These are phyloP conservation scores for Sciurus carolinensis DNA, from an alignment of 2,797 vertebrate species.

Conservation along the genomic window DNA sequence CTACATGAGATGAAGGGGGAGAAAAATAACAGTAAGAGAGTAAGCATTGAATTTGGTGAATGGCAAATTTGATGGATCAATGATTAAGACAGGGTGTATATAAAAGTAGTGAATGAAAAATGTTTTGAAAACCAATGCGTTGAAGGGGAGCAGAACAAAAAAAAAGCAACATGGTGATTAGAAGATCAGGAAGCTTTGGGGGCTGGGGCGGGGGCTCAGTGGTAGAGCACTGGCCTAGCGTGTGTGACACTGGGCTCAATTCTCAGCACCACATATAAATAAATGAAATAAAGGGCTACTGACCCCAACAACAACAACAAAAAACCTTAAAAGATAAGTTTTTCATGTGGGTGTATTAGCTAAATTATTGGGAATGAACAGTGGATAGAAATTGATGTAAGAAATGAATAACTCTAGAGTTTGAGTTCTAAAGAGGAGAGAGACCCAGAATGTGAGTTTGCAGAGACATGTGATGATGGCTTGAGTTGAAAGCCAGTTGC, in stretches of 20 bases:
- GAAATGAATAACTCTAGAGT: background rate
- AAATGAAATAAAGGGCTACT: too few species aligned
- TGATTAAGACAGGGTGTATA: too few species aligned
- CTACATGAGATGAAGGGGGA: background rate
- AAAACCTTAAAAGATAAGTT: too few species aligned
- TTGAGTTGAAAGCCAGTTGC: background rate
- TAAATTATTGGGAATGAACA: too few species aligned
- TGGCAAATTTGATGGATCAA: too few species aligned
- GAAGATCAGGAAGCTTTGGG: background rate
- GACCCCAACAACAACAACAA: too few species aligned
- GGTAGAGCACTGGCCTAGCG: too few species aligned
- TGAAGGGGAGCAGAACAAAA: background rate
- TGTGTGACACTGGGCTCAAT: too few species aligned
- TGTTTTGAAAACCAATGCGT: background rate
- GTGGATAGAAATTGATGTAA: background rate
- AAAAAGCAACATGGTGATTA: too few species aligned
- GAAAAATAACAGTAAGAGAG: background rate
- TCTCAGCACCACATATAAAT: too few species aligned
- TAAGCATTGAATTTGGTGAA: background rate
- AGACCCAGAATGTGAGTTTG: background rate
- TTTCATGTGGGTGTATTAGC: background rate
- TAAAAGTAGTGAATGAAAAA: background rate
- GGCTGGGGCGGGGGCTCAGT: too few species aligned
- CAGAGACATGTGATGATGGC: background rate
- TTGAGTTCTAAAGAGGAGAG: background rate